phyloP scores from a whole-genome alignment of 2,888 invertebrate genomes.

The Cacoxenus indagator region DNA sequence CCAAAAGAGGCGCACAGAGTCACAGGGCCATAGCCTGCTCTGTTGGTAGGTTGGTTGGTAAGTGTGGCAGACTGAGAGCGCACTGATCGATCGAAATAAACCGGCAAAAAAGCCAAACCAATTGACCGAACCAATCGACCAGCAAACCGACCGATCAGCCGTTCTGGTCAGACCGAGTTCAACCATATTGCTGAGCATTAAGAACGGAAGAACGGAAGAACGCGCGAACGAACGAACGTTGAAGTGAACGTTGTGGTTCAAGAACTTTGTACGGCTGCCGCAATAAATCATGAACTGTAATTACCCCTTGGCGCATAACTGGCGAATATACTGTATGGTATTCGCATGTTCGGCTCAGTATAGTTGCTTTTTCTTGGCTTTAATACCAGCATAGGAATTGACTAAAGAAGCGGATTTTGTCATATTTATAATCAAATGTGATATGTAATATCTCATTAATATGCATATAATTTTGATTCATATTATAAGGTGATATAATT shows the following conservation, averaged over 20 bases:
- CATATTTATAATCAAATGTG: no score
- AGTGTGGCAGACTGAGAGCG: slow-evolving; percentile 29
- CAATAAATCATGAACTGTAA: slow-evolving; percentile 70
- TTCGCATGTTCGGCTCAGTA: background rate
- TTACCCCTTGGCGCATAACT: slow-evolving; percentile 68
- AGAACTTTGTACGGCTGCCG: slow-evolving; percentile 24
- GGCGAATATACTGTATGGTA: slow-evolving; percentile 54
- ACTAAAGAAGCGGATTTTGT: no score
- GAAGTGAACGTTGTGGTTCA: background rate
- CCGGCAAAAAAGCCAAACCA: background rate
- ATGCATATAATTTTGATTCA: no score
- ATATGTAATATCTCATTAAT: no score
- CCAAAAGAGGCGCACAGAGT: slow-evolving; percentile 63
- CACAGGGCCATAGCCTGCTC: background rate
- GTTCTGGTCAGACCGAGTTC: no score
- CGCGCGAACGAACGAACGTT: background rate
- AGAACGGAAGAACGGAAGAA: background rate
- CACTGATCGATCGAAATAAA: slow-evolving; percentile 64
- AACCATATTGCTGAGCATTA: no score
- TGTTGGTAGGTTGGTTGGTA: background rate
- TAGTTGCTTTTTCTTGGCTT: slow-evolving; percentile 22
- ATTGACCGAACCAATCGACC: background rate
- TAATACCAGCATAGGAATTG: no score
- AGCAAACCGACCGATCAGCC: background rate
- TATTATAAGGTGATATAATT: no score